Evolutionary conservation across 2,113 vertebrate genomes (phyloP).

Genomic region (Lophotis ruficrista): DNA sequence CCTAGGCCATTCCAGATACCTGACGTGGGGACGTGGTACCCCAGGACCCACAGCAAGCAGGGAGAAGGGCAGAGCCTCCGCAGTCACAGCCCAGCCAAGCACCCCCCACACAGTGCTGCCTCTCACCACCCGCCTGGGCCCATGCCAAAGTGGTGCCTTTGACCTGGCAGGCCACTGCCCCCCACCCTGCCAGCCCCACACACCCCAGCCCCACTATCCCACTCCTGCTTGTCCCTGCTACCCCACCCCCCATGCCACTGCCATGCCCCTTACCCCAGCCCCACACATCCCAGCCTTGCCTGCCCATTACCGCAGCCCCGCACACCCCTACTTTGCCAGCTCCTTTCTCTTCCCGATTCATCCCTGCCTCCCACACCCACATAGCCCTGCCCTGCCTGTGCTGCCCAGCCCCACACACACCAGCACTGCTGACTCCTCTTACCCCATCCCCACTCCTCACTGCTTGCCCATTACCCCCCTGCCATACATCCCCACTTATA

Average conservation of each 20-base stretch:
- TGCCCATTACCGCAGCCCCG: neutral
- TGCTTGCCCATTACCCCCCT: neutral
- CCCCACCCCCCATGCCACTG: neutral
- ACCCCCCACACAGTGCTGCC: accelerated
- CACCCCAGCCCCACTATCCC: neutral
- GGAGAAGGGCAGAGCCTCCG: neutral
- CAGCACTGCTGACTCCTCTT: neutral
- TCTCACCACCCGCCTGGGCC: neutral
- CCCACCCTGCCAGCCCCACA: neutral
- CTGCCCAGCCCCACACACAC: neutral
- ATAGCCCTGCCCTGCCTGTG: neutral
- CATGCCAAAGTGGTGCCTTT: neutral
- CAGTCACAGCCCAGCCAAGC: neutral
- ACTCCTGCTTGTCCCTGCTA: neutral
- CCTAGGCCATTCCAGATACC: neutral
- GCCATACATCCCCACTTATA: neutral
- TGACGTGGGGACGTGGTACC: neutral
- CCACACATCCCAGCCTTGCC: neutral
- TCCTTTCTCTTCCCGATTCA: neutral
- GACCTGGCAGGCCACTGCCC: neutral
- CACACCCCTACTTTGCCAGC: neutral
- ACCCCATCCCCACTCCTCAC: neutral
- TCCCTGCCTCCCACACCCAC: neutral
- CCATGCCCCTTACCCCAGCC: neutral
- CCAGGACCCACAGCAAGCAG: neutral